phyloP scores from a whole-genome alignment of 2,797 vertebrate species.

The Kryptopterus vitreolus region DNA sequence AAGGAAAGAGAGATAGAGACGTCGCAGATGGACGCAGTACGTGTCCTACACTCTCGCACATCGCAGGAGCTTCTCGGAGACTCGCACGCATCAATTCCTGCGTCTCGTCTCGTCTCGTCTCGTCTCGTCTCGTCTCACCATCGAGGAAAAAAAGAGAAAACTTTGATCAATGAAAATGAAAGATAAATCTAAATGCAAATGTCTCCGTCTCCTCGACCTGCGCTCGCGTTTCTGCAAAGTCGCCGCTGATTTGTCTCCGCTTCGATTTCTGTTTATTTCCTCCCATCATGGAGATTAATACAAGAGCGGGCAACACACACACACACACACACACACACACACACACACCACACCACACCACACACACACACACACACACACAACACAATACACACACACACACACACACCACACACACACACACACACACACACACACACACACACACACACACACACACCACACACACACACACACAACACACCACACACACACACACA shows the following conservation, averaged over 20 bases:
- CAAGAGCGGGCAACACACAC: neutral
- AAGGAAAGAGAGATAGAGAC: neutral
- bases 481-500: too few relatives aligned
- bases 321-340: too few relatives aligned
- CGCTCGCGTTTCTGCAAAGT: slow-evolving; percentile 60
- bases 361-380: too few relatives aligned
- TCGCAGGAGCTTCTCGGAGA: slow-evolving; percentile 34
- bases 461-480: too few relatives aligned
- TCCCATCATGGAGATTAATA: slow-evolving; percentile 34
- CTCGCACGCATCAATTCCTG: slow-evolving; percentile 43
- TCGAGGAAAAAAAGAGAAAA: slow-evolving; percentile 53
- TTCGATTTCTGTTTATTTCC: slow-evolving; percentile 40
- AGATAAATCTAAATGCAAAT: slow-evolving; percentile 74
- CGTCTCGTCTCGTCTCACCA: slow-evolving; percentile 21
- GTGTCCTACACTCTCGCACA: slow-evolving; percentile 25
- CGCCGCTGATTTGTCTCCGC: slow-evolving; percentile 18
- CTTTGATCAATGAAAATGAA: slow-evolving; percentile 73
- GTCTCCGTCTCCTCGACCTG: slow-evolving; percentile 61
- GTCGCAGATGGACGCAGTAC: slow-evolving; percentile 12
- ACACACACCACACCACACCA: too few relatives aligned
- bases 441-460: too few relatives aligned
- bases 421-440: too few relatives aligned
- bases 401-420: too few relatives aligned
- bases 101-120: slow-evolving; percentile 20
- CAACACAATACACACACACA: too few relatives aligned